Conservation (phyloP, 2,888 invertebrate genomes). For the Hyles lineata region DNA sequence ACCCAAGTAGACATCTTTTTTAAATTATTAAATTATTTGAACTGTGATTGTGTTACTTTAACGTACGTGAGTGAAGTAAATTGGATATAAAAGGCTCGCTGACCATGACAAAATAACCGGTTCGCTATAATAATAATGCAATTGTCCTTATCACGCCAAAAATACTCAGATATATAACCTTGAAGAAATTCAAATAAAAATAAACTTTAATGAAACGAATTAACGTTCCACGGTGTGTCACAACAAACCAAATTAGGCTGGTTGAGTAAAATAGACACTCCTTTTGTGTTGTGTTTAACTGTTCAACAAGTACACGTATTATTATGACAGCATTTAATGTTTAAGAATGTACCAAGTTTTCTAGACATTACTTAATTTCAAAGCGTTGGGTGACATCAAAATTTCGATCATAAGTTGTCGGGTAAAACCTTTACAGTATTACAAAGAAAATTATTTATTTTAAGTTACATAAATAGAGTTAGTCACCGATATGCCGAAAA, state of each 20-base stretch:
- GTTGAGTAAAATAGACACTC: no score
- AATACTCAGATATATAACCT: not conserved
- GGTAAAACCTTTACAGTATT: no score
- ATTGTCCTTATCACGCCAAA: not conserved
- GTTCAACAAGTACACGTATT: no score
- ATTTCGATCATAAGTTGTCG: no score
- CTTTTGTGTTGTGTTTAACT: no score
- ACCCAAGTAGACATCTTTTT: conserved; percentile 87
- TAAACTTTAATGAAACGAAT: not conserved
- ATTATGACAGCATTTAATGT: no score
- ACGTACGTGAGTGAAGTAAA: not conserved
- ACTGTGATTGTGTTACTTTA: not conserved
- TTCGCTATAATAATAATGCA: not conserved
- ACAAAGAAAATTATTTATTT: no score
- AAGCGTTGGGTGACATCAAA: no score
- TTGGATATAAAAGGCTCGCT: not conserved
- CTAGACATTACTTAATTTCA: no score
- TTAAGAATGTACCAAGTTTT: no score
- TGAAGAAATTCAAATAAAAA: not conserved
- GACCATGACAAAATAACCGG: not conserved
- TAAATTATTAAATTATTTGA: not conserved
- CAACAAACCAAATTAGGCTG: not conserved
- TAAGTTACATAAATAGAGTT: no score
- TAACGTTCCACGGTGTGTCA: not conserved
- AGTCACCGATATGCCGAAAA: no score